Evolutionary conservation across 2,888 invertebrate genomes (phyloP), one percentile per base, ranked within the genome.

Genomic region (Eupithecia centaureata): DNA sequence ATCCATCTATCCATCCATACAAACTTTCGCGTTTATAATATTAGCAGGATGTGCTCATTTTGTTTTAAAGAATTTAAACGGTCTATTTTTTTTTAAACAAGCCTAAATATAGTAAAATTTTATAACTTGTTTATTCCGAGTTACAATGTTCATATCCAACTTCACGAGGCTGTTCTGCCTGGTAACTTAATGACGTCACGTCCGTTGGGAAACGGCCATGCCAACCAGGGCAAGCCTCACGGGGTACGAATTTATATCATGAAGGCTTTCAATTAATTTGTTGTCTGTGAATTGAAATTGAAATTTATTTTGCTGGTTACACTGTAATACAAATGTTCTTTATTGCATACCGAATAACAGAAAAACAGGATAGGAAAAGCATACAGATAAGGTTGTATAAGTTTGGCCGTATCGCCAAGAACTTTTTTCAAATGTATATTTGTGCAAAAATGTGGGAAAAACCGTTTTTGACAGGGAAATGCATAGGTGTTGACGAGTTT

Each of bases 191-290:
- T 66, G 61, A 61, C 51, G 66, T 66, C 51, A 61, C n/a, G 65
- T 28, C 66, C 66, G 18, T 30, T 10, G 47, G 47, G 47, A 47
- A 47, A 47, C 22, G 51, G 52, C 25, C 30, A 52, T 13, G 58
- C 59, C 57, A 66, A 51, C 42, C 52, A 38, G 58, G 38, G 18
- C 52, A 54, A 15, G 28, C 27, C 67, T 58, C 38, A n/a, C 2
- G 67, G 59, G 62, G 32, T 5, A 5, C 28, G n/a, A 33, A 66
- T 62, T 59, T 58, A 62, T 52, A 56, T 42, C 33, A 27, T 62
- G 67, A 33, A 35, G 30, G 66, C 35, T 62, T 12, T 18, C 56
- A 61, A 66, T 57, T 61, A 47, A 57, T 56, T 65, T 61, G 27
- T 57, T 51, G 32, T 47, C n/a, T 42, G 47, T 61, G n/a, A 38